phyloP scores from a whole-genome alignment of 1,140 invertebrate genomes.

The Hypsibius dujardini region DNA sequence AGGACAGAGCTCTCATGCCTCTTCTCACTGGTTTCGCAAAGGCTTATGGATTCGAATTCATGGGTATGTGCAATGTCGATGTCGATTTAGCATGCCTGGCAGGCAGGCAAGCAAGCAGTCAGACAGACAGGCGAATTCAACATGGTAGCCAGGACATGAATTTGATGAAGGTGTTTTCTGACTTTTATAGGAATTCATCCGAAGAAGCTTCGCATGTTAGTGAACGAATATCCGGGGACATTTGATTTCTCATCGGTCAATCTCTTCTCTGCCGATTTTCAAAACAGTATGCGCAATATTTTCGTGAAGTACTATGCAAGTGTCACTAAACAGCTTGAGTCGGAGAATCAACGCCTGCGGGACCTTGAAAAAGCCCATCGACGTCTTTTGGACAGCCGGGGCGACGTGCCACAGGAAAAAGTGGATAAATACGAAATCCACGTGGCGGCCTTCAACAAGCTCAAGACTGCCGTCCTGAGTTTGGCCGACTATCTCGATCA shows the following conservation, averaged over 20 bases:
- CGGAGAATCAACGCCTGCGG: slow-evolving; percentile 11
- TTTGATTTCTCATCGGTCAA: too few relatives aligned
- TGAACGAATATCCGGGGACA: too few relatives aligned
- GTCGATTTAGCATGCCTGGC: too few relatives aligned
- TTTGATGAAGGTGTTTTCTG: too few relatives aligned
- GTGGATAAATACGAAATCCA: background rate
- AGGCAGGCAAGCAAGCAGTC: too few relatives aligned
- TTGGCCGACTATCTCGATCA: background rate
- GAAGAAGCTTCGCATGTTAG: slow-evolving; percentile 31
- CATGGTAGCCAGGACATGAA: too few relatives aligned
- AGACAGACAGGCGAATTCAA: too few relatives aligned
- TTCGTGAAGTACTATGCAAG: background rate
- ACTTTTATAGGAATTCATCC: slow-evolving; percentile 24
- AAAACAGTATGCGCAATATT: too few relatives aligned
- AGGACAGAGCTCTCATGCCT: background rate
- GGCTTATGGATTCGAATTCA: slow-evolving; percentile 19
- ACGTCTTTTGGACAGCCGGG: background rate
- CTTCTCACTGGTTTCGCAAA: background rate
- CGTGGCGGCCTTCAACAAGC: slow-evolving; percentile 1
- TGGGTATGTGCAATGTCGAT: background rate
- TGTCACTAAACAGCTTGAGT: background rate
- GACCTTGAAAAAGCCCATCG: slow-evolving; percentile 7
- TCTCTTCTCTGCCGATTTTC: too few relatives aligned
- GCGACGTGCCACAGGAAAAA: background rate
- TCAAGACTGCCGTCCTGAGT: background rate